Conservation (phyloP, 1,140 invertebrate genomes). For the Trypoxylus dichotomus region DNA sequence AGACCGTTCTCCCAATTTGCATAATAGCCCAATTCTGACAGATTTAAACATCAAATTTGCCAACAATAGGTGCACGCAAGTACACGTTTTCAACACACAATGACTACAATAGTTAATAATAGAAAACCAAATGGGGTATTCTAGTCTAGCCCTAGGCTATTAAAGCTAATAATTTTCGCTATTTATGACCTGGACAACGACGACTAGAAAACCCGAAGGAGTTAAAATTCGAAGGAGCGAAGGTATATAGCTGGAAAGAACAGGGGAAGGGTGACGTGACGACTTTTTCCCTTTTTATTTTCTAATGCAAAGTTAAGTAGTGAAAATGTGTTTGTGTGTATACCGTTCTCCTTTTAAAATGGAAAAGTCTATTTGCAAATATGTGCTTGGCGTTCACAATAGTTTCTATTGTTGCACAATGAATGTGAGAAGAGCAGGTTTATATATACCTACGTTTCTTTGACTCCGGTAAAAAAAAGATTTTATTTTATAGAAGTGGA, state of each 20-base stretch:
- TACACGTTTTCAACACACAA: constrained; percentile 21
- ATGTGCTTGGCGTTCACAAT: background rate
- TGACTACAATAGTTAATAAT: constrained; percentile 22
- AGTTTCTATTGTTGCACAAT: background rate
- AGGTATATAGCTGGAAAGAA: background rate
- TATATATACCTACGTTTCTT: background rate
- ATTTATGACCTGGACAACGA: constrained; percentile 20
- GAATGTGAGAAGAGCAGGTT: background rate
- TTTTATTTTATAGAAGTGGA: too few species aligned
- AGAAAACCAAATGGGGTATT: constrained; percentile 21
- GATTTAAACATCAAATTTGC: constrained; percentile 31
- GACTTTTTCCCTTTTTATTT: constrained; percentile 8
- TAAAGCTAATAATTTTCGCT: constrained; percentile 30
- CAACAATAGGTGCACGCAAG: constrained; percentile 25
- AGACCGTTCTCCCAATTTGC: background rate
- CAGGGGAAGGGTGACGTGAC: background rate
- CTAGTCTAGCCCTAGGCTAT: constrained; percentile 18
- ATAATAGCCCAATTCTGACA: constrained; percentile 29
- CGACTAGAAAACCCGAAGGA: background rate
- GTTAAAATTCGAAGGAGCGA: background rate
- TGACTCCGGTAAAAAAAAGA: background rate
- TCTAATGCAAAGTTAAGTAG: constrained; percentile 18
- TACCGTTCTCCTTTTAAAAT: background rate
- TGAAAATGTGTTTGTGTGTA: background rate
- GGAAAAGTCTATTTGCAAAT: constrained; percentile 13